These are phyloP conservation scores for Acrocephalus arundinaceus DNA, from an alignment of 2,113 vertebrate species.

Conservation along the genomic window DNA sequence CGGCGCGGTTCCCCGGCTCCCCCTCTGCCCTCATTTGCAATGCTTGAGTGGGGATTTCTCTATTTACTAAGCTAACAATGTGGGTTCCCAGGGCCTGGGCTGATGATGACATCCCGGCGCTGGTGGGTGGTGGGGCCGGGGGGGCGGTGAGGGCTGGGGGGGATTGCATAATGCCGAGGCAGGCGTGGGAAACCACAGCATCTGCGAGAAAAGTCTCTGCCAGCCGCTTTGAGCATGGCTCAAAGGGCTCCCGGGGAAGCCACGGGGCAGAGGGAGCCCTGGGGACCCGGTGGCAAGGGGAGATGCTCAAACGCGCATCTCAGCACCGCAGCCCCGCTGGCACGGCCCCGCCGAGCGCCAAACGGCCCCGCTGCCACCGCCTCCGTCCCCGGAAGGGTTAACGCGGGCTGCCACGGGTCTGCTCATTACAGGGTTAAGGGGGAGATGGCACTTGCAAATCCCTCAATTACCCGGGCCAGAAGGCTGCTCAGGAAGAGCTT, in stretches of 20 bases:
- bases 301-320: not conserved
- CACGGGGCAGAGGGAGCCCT: constrained; percentile 12
- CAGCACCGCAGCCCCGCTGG: not conserved
- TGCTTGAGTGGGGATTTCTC: constrained; percentile 95
- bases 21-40: constrained; percentile 90
- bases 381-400: constrained; percentile 44
- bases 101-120: constrained; percentile 73
- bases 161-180: constrained; percentile 66
- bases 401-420: constrained; percentile 4
- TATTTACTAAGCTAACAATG: constrained; percentile 81
- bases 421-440: constrained; percentile 63
- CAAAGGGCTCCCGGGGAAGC: constrained; percentile 61
- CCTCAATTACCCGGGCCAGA: constrained; percentile 69
- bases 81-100: constrained; percentile 73
- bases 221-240: constrained; percentile 60
- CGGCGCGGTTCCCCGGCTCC: constrained; percentile 71
- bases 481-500: constrained; percentile 68
- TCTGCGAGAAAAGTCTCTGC: constrained; percentile 70
- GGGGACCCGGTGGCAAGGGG: not conserved
- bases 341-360: not conserved
- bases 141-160: constrained; percentile 34
- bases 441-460: constrained; percentile 70
- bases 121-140: constrained; percentile 58
- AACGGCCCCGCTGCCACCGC: not conserved
- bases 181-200: constrained; percentile 74